Evolutionary conservation across 37 sponge, comb jelly and placozoan species (phyloP).

Genomic region (Bolinopsis microptera): DNA sequence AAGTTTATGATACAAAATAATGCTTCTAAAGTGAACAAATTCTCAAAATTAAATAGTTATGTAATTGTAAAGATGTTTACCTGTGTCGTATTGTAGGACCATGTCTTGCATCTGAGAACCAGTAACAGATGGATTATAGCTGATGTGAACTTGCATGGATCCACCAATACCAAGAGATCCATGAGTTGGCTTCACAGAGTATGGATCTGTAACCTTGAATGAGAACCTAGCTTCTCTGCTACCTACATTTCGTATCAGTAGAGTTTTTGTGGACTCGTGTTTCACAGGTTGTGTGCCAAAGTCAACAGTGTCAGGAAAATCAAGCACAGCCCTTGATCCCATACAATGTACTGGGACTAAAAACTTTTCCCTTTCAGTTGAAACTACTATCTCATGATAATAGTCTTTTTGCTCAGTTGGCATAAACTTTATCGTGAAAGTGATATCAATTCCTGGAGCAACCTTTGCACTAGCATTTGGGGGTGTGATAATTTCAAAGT

Average conservation of each 20-base stretch:
- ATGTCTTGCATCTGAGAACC: conserved; percentile 78
- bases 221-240: conserved; percentile 77
- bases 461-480: conserved; percentile 79
- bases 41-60: no score
- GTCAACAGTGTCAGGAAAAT: conserved; percentile 93
- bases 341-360: conserved; percentile 83
- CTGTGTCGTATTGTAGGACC: conserved; percentile 80
- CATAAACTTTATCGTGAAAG: conserved; percentile 81
- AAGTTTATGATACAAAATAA: no score
- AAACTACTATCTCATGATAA: conserved; percentile 80
- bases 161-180: conserved; percentile 73
- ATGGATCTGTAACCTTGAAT: conserved; percentile 73
- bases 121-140: conserved; percentile 72
- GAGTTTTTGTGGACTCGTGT: conserved; percentile 83
- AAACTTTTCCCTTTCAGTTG: conserved; percentile 95
- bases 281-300: conserved; percentile 88
- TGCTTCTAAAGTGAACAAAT: no score
- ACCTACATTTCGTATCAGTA: conserved; percentile 94
- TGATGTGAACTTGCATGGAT: conserved; percentile 81
- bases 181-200: conserved; percentile 77
- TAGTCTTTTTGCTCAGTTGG: conserved; percentile 93
- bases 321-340: conserved; percentile 87
- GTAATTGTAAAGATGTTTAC: no score
- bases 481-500: conserved; percentile 80
- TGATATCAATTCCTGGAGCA: conserved; percentile 96